Evolutionary conservation across 2,888 invertebrate species (phyloP).

Genomic region (Antitype chi): DNA sequence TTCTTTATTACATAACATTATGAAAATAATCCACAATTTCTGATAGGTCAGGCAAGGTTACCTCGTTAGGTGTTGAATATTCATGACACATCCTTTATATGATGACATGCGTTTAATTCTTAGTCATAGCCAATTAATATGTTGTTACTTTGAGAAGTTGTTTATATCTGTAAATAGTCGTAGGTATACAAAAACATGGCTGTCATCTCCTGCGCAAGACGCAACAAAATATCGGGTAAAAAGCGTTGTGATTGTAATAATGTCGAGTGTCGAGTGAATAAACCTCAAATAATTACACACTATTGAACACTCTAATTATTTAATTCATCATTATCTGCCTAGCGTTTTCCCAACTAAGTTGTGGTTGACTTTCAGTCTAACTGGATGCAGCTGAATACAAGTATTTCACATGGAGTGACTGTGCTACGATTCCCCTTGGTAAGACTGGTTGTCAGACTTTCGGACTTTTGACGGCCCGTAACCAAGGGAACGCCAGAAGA

Average conservation of each 20-base stretch:
- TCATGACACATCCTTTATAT: constrained; percentile 32
- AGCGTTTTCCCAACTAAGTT: no score
- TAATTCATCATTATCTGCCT: no score
- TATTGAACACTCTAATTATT: not conserved
- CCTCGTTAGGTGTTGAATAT: constrained; percentile 40
- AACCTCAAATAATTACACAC: not conserved
- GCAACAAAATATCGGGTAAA: not conserved
- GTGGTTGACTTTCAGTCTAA: no score
- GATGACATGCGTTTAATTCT: constrained; percentile 19
- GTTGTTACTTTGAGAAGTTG: constrained; percentile 14
- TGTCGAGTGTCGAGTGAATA: not conserved
- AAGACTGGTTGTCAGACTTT: no score
- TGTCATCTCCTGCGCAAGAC: not conserved
- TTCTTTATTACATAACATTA: constrained; percentile 24
- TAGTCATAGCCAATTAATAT: constrained; percentile 25
- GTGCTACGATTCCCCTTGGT: no score
- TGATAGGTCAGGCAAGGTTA: constrained; percentile 35
- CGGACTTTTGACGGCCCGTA: no score
- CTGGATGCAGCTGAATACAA: no score
- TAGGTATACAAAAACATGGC: not conserved
- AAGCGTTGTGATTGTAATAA: not conserved
- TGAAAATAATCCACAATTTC: constrained; percentile 28
- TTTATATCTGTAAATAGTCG: not conserved
- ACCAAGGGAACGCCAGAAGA: no score
- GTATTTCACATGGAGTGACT: no score